phyloP scores from a whole-genome alignment of 2,888 invertebrate species.

The Erebia epiphron region DNA sequence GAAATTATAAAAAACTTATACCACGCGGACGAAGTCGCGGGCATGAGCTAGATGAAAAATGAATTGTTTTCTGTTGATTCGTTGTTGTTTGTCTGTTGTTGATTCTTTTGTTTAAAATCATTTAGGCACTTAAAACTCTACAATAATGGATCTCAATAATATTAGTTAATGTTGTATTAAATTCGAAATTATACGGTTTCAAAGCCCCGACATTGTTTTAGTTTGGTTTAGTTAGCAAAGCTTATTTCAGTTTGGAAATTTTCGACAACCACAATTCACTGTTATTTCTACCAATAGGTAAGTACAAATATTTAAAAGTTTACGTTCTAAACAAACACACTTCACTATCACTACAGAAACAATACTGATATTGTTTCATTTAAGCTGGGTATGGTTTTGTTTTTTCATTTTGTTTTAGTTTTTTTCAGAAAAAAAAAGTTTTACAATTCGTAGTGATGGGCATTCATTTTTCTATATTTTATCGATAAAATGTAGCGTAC shows the following conservation, averaged over 20 bases:
- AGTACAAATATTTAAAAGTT: neutral
- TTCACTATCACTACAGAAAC: slow-evolving; percentile 29
- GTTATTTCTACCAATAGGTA: neutral
- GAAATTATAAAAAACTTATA: too few relatives aligned
- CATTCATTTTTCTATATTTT: neutral
- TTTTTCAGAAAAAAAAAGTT: slow-evolving; percentile 27
- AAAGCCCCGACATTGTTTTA: neutral
- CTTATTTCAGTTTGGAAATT: neutral
- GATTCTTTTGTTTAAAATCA: too few relatives aligned
- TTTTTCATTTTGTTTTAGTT: slow-evolving; percentile 2
- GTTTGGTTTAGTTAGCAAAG: neutral
- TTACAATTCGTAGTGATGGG: slow-evolving; percentile 23
- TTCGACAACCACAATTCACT: neutral
- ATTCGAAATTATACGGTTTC: neutral
- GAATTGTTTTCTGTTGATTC: too few relatives aligned
- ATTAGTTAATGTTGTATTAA: neutral
- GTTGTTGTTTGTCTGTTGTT: too few relatives aligned
- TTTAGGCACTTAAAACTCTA: neutral
- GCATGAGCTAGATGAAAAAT: too few relatives aligned
- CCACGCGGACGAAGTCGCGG: too few relatives aligned
- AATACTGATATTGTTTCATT: slow-evolving; percentile 30
- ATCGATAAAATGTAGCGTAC: neutral
- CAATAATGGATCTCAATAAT: neutral
- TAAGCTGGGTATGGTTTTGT: neutral
- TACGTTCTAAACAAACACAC: slow-evolving; percentile 1